Evolutionary conservation across 2,888 invertebrate genomes (phyloP), one percentile per base, ranked within the genome.

Genomic region (Endomychus coccineus): DNA sequence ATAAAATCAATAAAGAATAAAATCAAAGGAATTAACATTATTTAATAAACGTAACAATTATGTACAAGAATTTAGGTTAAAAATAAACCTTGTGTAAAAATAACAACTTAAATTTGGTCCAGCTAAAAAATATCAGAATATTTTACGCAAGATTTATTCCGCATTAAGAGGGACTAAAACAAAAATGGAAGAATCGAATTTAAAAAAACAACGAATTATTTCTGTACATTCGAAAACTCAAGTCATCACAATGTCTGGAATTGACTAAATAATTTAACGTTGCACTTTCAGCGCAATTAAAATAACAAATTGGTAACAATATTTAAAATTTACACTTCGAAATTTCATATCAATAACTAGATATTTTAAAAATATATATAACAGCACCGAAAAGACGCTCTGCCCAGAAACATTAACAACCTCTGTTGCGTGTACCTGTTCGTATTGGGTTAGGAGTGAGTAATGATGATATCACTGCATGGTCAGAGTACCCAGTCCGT

Each of bases 391-490:
- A n/a, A n/a, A n/a, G n/a, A n/a, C n/a, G n/a, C n/a, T n/a, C n/a
- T n/a, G n/a, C n/a, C n/a, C 21, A 40, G 19, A 40, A 43, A 34
- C 36, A 43, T 46, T 42, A 48, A 43, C 42, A 48, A 51, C 40
- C 45, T 51, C 49, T 50, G 52, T 45, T 47, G 45, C 43, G 41
- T 54, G 53, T 55, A 55, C 31, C 37, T 32, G 14, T 35, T 28
- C 30, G 27, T 31, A n/a, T n/a, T n/a, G n/a, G n/a, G n/a, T n/a
- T n/a, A n/a, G n/a, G n/a, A n/a, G n/a, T n/a, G n/a, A n/a, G n/a
- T n/a, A n/a, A n/a, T 40, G 39, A 27, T 38, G 31, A 39, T 51
- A 67, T 72, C 77, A 80, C 77, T 80, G 80, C 73, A 80, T 79
- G 43, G 62, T 54, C 62, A 80, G 75, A 62, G 80, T 46, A 31